Evolutionary conservation across 2,113 vertebrate species (phyloP).

Genomic region (Chroicocephalus ridibundus): DNA sequence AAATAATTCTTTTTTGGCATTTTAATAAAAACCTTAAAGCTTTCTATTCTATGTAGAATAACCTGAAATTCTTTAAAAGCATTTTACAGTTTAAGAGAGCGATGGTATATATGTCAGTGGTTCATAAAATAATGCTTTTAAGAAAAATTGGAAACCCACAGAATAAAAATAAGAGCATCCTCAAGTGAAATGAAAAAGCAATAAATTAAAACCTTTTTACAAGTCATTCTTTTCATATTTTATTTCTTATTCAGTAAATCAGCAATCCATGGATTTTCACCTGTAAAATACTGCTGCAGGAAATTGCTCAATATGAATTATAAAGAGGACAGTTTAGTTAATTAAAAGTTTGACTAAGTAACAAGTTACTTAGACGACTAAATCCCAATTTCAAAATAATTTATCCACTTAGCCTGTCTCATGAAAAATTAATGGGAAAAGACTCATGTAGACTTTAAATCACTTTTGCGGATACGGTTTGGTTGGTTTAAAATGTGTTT

Average conservation of each 20-base stretch:
- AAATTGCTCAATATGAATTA: conserved; percentile 53
- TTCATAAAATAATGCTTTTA: background rate
- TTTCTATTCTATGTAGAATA: background rate
- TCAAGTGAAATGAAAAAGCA: conserved; percentile 13
- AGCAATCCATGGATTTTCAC: conserved; percentile 10
- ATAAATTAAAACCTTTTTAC: conserved; percentile 39
- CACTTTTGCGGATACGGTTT: background rate
- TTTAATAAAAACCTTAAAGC: background rate
- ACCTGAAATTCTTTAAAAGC: background rate
- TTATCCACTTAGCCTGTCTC: conserved; percentile 33
- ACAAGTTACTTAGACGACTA: conserved; percentile 27
- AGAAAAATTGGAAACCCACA: background rate
- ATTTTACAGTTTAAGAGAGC: background rate
- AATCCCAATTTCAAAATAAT: conserved; percentile 39
- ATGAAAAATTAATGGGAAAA: background rate
- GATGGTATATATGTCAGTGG: background rate
- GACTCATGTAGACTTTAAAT: background rate
- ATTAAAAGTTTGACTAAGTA: conserved; percentile 64
- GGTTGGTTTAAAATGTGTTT: background rate
- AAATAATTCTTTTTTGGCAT: background rate
- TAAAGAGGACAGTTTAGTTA: conserved; percentile 53
- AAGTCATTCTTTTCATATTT: background rate
- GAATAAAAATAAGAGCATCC: background rate
- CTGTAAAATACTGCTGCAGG: conserved; percentile 40
- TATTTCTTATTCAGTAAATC: conserved; percentile 35